Evolutionary conservation across 2,888 invertebrate species (phyloP).

Genomic region (Philhelius pedissequus): DNA sequence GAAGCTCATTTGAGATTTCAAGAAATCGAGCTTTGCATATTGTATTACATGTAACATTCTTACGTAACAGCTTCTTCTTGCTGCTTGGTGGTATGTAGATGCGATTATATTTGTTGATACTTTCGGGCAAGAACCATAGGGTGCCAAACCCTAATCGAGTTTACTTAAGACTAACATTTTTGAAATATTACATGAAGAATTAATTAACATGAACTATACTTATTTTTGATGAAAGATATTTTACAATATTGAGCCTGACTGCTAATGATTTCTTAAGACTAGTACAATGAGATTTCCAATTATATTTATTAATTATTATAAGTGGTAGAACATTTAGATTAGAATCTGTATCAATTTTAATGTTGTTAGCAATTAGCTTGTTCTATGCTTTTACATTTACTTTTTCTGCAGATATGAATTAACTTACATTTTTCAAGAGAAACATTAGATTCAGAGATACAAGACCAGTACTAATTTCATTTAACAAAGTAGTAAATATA

Average conservation of each 20-base stretch:
- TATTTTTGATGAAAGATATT: background rate
- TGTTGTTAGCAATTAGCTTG: background rate
- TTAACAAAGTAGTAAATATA: background rate
- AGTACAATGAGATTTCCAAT: background rate
- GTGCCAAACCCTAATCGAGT: background rate
- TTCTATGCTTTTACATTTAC: background rate
- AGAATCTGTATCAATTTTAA: too few relatives aligned
- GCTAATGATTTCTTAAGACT: constrained; percentile 13
- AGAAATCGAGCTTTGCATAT: too few relatives aligned
- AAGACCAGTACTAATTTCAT: constrained; percentile 1
- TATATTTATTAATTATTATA: background rate
- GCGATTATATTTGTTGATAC: background rate
- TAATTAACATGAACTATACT: background rate
- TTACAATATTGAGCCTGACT: background rate
- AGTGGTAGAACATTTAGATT: too few relatives aligned
- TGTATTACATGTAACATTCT: too few relatives aligned
- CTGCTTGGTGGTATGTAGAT: background rate
- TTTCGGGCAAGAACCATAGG: background rate
- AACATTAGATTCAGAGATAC: background rate
- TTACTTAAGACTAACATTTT: background rate
- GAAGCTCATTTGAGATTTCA: too few relatives aligned
- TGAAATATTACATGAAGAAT: background rate
- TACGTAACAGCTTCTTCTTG: too few relatives aligned
- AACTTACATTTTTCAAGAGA: constrained; percentile 1
- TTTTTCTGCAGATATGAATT: background rate